Conservation (phyloP, 2,797 vertebrate genomes). For the Pogonophryne albipinna region DNA sequence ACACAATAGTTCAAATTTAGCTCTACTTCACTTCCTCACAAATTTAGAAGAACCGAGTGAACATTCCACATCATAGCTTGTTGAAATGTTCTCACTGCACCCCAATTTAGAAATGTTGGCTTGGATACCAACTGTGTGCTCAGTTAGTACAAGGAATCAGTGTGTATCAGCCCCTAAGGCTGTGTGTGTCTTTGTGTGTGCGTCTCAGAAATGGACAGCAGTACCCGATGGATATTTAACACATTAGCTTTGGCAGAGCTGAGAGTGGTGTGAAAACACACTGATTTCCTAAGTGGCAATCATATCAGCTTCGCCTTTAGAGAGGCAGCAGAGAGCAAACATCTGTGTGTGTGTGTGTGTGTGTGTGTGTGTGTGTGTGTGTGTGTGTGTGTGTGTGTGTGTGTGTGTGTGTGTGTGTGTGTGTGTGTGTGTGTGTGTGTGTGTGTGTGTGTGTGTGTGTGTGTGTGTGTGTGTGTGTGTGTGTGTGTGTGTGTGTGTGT, state of each 20-base stretch:
- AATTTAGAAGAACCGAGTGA: conserved; percentile 64
- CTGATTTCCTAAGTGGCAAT: conserved; percentile 86
- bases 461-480: conserved; percentile 58
- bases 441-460: neutral
- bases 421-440: conserved; percentile 12
- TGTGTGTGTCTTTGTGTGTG: conserved; percentile 52
- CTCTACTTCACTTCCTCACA: conserved; percentile 48
- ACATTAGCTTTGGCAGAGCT: conserved; percentile 83
- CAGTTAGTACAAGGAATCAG: conserved; percentile 77
- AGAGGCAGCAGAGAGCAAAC: conserved; percentile 82
- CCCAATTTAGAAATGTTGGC: conserved; percentile 73
- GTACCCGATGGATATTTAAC: conserved; percentile 83
- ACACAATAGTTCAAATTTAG: conserved; percentile 44
- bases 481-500: conserved; percentile 77
- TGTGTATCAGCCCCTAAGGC: conserved; percentile 72
- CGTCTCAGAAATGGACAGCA: conserved; percentile 81
- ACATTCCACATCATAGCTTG: conserved; percentile 61
- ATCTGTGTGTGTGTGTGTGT: conserved; percentile 77
- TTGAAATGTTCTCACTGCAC: conserved; percentile 65
- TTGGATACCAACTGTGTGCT: conserved; percentile 62
- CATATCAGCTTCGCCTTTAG: conserved; percentile 80
- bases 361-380: conserved; percentile 44
- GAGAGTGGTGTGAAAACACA: conserved; percentile 84
- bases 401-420: conserved; percentile 30
- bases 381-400: conserved; percentile 35